Evolutionary conservation across 2,888 invertebrate genomes (phyloP), one percentile per base, ranked within the genome.

Genomic region (Philonicus albiceps): DNA sequence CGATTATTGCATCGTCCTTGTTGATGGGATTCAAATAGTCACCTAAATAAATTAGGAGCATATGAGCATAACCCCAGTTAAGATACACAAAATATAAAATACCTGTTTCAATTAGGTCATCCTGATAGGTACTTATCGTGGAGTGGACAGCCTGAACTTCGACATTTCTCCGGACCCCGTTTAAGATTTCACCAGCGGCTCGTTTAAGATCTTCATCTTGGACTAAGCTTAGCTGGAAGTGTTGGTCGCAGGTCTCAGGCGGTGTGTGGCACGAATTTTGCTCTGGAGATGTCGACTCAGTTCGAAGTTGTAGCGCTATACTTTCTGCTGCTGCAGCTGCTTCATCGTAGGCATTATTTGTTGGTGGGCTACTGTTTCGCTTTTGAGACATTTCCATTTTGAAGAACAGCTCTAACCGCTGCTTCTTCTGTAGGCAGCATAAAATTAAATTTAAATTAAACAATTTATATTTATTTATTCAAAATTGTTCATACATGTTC

Each of bases 1-100:
- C 97, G 88, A 95, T 94, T 8, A 96, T 96, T 4, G 96, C 95
- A 89, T 96, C 95, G 90, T 96, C 96, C 90, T 96, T 95, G 49
- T 96, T 95, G 80, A 96, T 95, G 5, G 95, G 94, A 89, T 94
- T 94, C 49, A 95, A 93, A 90, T 94, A 95, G 93, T 94, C 94
- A 93, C 93, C 87, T 93, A 91, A 75, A 88, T 89, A 1, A 7
- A n/a, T n/a, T 6, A 49, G n/a, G 4, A 49, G 8, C 11, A 13
- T 7, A 55, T 55, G 27, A 64, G 27, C 27, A 8, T 11, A 64
- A 64, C 0, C 8, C 3, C 27, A 2, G 27, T 11, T 64, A 27
- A 64, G 8, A 5, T 64, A 49, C 19, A 49, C 6, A 4, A n/a
- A 49, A 16, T 49, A 16, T 49, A 49, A 49, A 43, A 5, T 87